A percentile compares a stretch with the other conserved stretches of the same genome.
phyloP scores from a whole-genome alignment of 2,113 vertebrate species.

The Campylomormyrus numenius region DNA sequence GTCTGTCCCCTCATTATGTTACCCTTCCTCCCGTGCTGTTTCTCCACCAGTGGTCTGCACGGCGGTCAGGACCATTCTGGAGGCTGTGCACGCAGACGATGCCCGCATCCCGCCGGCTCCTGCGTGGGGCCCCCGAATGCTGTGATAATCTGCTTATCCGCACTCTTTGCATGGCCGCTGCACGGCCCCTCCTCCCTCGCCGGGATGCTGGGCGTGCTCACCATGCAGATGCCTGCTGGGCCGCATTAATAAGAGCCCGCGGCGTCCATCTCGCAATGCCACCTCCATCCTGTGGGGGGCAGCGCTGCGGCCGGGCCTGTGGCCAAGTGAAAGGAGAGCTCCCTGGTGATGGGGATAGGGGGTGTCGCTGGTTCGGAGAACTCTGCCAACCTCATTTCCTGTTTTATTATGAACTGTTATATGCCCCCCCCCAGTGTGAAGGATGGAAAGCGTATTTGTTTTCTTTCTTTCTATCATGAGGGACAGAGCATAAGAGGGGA shows the following conservation, averaged over 20 bases:
- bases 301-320: not conserved
- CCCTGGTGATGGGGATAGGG: conserved; percentile 9
- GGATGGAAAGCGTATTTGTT: conserved; percentile 14
- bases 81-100: not conserved
- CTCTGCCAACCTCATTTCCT: conserved; percentile 31
- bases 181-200: not conserved
- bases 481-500: not conserved
- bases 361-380: conserved; percentile 15
- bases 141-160: not conserved
- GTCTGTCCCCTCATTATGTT: not conserved
- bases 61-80: not conserved
- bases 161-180: not conserved
- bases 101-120: not conserved
- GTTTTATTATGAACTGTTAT: conserved; percentile 3
- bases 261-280: not conserved
- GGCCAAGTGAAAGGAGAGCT: not conserved
- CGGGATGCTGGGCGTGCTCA: not conserved
- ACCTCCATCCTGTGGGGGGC: not conserved
- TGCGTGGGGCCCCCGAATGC: not conserved
- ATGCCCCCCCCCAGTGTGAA: not conserved
- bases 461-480: not conserved
- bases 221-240: not conserved
- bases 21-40: not conserved
- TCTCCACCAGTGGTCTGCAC: not conserved
- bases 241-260: not conserved